These are phyloP conservation scores for Sinhomidia bicolor DNA, from an alignment of 2,888 invertebrate species.

Conservation along the genomic window DNA sequence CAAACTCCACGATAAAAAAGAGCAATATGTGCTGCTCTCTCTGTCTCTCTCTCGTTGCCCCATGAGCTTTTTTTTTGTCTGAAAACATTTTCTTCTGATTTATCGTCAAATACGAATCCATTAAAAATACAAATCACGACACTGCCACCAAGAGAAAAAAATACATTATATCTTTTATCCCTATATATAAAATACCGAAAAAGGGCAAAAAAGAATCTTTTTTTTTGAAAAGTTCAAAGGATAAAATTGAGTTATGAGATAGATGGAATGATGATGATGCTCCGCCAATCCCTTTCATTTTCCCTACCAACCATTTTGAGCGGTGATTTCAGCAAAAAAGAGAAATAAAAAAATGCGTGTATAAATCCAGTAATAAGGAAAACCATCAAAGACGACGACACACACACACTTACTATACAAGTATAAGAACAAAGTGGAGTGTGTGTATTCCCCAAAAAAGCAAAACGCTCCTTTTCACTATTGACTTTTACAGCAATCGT, in stretches of 20 bases:
- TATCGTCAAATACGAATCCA: background rate
- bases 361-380: background rate
- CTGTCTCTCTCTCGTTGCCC: background rate
- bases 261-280: conserved; percentile 47
- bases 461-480: conserved; percentile 1
- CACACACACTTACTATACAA: too few relatives aligned
- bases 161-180: background rate
- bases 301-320: background rate
- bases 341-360: background rate
- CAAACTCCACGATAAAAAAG: too few relatives aligned
- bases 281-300: conserved; percentile 14
- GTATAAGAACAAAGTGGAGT: background rate
- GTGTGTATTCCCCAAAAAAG: background rate
- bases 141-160: background rate
- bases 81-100: background rate
- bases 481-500: conserved; percentile 15
- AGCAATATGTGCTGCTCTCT: conserved; percentile 1
- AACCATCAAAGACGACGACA: background rate
- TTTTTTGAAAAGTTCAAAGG: conserved; percentile 37
- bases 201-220: background rate
- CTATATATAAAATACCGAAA: background rate
- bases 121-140: conserved; percentile 46
- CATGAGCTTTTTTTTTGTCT: background rate
- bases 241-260: conserved; percentile 43
- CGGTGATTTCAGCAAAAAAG: background rate